Percentiles rank a stretch among this genome's conserved stretches.
Evolutionary conservation across 1,140 invertebrate genomes (phyloP).

Genomic region (Oedothorax gibbosus): DNA sequence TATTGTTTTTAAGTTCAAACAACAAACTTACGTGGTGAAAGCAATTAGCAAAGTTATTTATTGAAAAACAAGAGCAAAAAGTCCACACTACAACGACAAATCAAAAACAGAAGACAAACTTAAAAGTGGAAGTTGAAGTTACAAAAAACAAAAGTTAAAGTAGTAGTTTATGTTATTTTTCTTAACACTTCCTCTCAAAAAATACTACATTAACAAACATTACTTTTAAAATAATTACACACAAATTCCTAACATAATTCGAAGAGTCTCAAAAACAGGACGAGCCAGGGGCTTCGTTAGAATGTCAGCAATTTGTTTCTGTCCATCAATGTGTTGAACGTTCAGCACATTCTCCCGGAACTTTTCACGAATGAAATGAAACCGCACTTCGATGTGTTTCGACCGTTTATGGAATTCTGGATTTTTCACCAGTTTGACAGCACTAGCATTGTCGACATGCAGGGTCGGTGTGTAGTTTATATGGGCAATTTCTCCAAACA

Average conservation of each 20-base stretch:
- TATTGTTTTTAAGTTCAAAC: no score
- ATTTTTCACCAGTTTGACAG: constrained; percentile 55
- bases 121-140: no score
- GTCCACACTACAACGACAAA: no score
- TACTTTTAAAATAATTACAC: not conserved
- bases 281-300: constrained; percentile 55
- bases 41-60: no score
- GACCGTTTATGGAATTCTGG: constrained; percentile 49
- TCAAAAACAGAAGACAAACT: no score
- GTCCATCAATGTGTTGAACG: constrained; percentile 14
- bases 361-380: constrained; percentile 66
- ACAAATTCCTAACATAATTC: constrained; percentile 10
- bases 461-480: not conserved
- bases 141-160: not conserved
- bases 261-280: constrained; percentile 1
- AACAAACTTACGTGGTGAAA: no score
- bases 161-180: not conserved
- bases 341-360: constrained; percentile 45
- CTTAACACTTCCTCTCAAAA: constrained; percentile 4
- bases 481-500: constrained; percentile 39
- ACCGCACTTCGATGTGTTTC: constrained; percentile 41
- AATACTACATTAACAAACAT: not conserved
- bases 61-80: no score
- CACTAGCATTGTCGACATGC: constrained; percentile 62
- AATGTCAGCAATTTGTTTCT: constrained; percentile 58